phyloP scores from a whole-genome alignment of 2,888 invertebrate species.

The Phaonia tiefii region DNA sequence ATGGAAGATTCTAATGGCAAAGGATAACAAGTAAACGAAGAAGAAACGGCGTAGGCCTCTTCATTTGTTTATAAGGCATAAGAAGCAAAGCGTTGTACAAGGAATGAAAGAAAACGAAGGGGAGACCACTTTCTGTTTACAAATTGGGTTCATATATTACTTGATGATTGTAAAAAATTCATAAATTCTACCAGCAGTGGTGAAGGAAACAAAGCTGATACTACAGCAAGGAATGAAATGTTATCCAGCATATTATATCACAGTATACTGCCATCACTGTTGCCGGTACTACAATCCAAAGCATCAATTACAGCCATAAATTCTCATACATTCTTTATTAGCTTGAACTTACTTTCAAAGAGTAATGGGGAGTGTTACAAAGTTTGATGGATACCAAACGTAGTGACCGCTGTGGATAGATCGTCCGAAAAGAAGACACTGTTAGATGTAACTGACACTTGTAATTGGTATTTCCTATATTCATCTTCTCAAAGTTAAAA shows the following conservation, averaged over 20 bases:
- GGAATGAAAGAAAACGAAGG: background rate
- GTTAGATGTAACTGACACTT: no score
- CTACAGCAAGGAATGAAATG: background rate
- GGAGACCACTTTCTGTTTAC: slow-evolving; percentile 33
- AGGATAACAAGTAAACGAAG: slow-evolving; percentile 4
- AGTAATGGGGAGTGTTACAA: no score
- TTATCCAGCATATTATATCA: no score
- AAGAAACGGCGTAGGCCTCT: slow-evolving; percentile 10
- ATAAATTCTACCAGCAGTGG: slow-evolving; percentile 12
- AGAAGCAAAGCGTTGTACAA: slow-evolving; percentile 20
- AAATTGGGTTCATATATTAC: slow-evolving; percentile 51
- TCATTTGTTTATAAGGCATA: slow-evolving; percentile 21
- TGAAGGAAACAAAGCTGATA: slow-evolving; percentile 28
- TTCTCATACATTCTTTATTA: no score
- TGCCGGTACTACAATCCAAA: background rate
- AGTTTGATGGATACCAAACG: no score
- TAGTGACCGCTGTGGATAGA: no score
- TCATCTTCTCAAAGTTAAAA: no score
- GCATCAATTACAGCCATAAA: no score
- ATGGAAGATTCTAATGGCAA: background rate
- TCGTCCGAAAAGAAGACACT: no score
- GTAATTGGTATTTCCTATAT: no score
- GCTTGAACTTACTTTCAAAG: no score
- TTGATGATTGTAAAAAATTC: slow-evolving; percentile 40
- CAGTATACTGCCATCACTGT: no score